A percentile compares a stretch with the other conserved stretches of the same genome.
phyloP scores from a whole-genome alignment of 2,888 invertebrate species.

The Gerris lacustris region DNA sequence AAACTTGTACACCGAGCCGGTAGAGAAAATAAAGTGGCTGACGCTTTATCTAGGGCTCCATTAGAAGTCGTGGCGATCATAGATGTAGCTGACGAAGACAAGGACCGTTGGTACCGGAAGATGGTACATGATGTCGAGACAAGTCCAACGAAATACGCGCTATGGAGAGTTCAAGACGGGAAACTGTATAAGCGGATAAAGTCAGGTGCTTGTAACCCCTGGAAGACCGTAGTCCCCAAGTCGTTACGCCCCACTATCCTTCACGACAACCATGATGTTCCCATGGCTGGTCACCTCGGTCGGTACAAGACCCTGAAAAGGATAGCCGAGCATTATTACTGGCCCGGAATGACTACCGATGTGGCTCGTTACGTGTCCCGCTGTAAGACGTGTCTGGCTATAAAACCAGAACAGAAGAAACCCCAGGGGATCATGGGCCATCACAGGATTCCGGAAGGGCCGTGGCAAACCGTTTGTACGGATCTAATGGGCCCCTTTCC shows the following conservation, averaged over 20 bases:
- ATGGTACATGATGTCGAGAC: constrained; percentile 13
- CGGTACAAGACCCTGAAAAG: too few relatives aligned
- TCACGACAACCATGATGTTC: constrained; percentile 13
- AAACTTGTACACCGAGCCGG: constrained; percentile 7
- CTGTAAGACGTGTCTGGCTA: too few relatives aligned
- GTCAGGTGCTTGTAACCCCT: not conserved
- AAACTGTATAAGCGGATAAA: constrained; percentile 10
- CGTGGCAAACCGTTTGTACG: constrained; percentile 22
- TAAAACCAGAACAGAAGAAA: too few relatives aligned
- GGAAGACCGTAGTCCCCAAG: too few relatives aligned
- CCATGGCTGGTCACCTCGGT: too few relatives aligned
- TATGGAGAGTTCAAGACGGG: constrained; percentile 14
- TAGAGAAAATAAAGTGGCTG: constrained; percentile 9
- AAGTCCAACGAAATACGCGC: constrained; percentile 13
- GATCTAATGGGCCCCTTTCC: too few relatives aligned
- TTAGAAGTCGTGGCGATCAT: not conserved
- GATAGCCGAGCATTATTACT: too few relatives aligned
- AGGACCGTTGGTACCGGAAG: constrained; percentile 21
- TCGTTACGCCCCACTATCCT: not conserved
- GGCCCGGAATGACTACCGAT: too few relatives aligned
- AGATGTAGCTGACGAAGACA: not conserved
- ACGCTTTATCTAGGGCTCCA: constrained; percentile 13
- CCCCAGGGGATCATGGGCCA: too few relatives aligned
- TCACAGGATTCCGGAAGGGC: too few relatives aligned
- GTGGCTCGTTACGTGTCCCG: too few relatives aligned